These are phyloP conservation scores for Diprion similis DNA, from an alignment of 1,140 invertebrate species.

Conservation along the genomic window DNA sequence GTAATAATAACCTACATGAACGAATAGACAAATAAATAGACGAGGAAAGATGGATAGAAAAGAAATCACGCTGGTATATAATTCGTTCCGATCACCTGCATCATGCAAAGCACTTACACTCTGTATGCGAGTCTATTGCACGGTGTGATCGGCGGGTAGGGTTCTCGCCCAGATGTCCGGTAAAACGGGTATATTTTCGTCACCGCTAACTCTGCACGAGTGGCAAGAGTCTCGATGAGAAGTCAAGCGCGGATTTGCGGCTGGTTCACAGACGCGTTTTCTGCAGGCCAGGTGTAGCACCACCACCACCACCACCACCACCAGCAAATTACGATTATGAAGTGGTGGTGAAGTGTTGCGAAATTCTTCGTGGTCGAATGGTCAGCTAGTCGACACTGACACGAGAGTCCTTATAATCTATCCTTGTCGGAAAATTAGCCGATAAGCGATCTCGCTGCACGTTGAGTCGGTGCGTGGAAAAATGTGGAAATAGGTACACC, in stretches of 20 bases:
- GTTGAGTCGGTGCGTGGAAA: background rate
- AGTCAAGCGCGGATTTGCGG: constrained; percentile 6
- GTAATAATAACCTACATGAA: too few species aligned
- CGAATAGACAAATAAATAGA: too few species aligned
- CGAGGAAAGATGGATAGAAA: too few species aligned
- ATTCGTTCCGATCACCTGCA: too few species aligned
- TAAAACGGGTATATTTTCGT: background rate
- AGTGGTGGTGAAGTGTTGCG: background rate
- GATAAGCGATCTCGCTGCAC: background rate
- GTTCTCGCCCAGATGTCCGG: background rate
- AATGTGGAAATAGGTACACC: background rate
- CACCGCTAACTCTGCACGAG: background rate
- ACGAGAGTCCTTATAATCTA: background rate
- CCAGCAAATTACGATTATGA: too few species aligned
- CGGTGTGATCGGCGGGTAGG: too few species aligned
- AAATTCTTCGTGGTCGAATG: constrained; percentile 1
- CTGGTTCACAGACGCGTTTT: too few species aligned
- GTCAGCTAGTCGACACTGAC: background rate
- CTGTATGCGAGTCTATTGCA: too few species aligned
- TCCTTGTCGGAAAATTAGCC: constrained; percentile 4
- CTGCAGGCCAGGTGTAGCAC: background rate
- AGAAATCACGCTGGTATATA: too few species aligned
- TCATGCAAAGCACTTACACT: too few species aligned
- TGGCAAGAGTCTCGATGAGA: background rate
- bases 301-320: too few species aligned